Conservation (phyloP, 1,140 invertebrate species). For the Tribolium castaneum region DNA sequence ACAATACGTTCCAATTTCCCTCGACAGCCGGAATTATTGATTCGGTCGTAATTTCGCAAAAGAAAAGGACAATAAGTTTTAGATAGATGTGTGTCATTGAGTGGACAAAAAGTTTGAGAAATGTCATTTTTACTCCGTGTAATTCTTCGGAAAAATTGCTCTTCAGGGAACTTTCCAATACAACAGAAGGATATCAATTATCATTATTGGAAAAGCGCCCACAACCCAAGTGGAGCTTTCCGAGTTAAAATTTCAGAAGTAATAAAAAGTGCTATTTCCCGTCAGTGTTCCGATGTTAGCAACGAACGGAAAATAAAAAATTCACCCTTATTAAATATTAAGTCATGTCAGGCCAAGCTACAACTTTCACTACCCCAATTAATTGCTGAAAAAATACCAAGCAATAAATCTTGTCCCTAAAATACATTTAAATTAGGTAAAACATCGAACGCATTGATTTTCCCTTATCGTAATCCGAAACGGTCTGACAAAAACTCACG, state of each 20-base stretch:
- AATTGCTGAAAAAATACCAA: too few relatives aligned
- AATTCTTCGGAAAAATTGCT: background rate
- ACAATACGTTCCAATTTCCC: too few relatives aligned
- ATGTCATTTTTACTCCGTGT: background rate
- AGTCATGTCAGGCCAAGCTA: too few relatives aligned
- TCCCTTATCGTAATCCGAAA: background rate
- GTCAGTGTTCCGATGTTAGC: background rate
- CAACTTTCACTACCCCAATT: too few relatives aligned
- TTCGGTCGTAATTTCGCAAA: too few relatives aligned
- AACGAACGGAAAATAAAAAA: background rate
- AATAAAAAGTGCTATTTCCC: background rate
- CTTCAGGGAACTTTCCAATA: background rate
- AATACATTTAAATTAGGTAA: background rate
- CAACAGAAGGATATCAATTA: background rate
- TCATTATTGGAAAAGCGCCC: background rate
- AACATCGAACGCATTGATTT: background rate
- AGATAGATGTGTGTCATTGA: background rate
- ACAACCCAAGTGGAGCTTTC: background rate
- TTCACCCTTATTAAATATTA: background rate
- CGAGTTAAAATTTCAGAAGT: background rate
- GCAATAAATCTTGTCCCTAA: background rate
- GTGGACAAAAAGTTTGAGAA: background rate
- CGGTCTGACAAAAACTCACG: background rate
- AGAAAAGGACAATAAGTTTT: background rate
- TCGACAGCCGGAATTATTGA: background rate